Evolutionary conservation across 2,113 vertebrate genomes (phyloP).

Genomic region (Dromiciops gliroides): DNA sequence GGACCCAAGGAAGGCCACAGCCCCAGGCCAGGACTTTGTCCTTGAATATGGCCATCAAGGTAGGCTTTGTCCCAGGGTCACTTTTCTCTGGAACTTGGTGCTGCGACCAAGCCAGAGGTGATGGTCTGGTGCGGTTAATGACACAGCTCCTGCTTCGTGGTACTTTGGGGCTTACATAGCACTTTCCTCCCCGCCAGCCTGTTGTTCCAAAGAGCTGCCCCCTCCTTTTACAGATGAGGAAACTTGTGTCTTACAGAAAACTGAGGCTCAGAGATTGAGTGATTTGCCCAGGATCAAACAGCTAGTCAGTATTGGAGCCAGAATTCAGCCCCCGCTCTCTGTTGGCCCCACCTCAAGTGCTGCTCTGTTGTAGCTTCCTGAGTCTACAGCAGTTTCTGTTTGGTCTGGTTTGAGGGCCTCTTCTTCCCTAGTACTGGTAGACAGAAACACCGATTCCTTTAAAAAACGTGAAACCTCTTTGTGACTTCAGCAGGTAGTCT

Average conservation of each 20-base stretch:
- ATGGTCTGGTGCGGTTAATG: too few species aligned
- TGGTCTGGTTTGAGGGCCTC: not conserved
- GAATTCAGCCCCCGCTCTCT: not conserved
- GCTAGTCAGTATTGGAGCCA: not conserved
- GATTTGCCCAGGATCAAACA: not conserved
- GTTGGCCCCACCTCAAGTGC: not conserved
- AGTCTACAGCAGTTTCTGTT: not conserved
- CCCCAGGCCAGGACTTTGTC: not conserved
- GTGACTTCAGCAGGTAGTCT: conserved; percentile 58
- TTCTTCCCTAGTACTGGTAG: conserved; percentile 48
- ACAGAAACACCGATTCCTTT: conserved; percentile 11
- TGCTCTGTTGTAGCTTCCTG: conserved; percentile 15
- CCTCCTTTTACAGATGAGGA: not conserved
- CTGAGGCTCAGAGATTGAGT: not conserved
- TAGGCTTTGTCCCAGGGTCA: not conserved
- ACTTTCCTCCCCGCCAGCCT: not conserved
- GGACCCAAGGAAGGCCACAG: not conserved
- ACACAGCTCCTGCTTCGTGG: not conserved
- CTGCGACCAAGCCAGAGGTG: not conserved
- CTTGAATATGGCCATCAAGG: not conserved
- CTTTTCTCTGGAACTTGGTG: not conserved
- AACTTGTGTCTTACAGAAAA: not conserved
- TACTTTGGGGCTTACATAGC: too few species aligned
- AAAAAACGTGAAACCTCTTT: conserved; percentile 30
- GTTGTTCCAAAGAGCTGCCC: rapidly evolving